Evolutionary conservation across 2,797 vertebrate species (phyloP).

Genomic region (Spheniscus humboldti): DNA sequence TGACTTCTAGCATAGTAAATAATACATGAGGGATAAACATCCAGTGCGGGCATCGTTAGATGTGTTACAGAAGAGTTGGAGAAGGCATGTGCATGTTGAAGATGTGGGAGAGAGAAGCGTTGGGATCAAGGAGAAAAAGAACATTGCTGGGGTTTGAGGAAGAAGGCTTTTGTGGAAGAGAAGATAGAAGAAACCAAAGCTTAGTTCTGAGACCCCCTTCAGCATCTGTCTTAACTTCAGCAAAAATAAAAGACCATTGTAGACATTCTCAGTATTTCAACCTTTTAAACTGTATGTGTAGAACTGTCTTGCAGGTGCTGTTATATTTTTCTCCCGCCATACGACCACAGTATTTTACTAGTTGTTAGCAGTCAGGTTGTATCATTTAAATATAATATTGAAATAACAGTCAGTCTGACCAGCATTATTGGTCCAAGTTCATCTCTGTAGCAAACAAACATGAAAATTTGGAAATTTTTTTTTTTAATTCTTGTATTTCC

Average conservation of each 20-base stretch:
- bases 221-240: slow-evolving; percentile 27
- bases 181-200: slow-evolving; percentile 44
- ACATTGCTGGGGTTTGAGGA: background rate
- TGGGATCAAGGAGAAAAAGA: background rate
- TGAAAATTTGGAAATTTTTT: background rate
- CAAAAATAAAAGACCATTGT: background rate
- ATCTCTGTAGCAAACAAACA: background rate
- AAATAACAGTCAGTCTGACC: background rate
- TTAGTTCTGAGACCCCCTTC: background rate
- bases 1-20: background rate
- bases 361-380: background rate
- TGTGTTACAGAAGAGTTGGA: slow-evolving; percentile 45
- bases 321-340: background rate
- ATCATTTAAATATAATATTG: background rate
- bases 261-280: background rate
- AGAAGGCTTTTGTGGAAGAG: background rate
- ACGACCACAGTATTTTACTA: background rate
- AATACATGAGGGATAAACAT: background rate
- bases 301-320: background rate
- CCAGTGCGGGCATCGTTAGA: background rate
- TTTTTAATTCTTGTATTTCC: slow-evolving; percentile 30
- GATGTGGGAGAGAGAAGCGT: background rate
- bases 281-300: background rate
- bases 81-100: slow-evolving; percentile 59
- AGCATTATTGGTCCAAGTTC: background rate